A percentile compares a stretch with the other conserved stretches of the same genome.
These are phyloP conservation scores for Leptopilina syphax DNA, from an alignment of 2,888 invertebrate species.

Conservation along the genomic window DNA sequence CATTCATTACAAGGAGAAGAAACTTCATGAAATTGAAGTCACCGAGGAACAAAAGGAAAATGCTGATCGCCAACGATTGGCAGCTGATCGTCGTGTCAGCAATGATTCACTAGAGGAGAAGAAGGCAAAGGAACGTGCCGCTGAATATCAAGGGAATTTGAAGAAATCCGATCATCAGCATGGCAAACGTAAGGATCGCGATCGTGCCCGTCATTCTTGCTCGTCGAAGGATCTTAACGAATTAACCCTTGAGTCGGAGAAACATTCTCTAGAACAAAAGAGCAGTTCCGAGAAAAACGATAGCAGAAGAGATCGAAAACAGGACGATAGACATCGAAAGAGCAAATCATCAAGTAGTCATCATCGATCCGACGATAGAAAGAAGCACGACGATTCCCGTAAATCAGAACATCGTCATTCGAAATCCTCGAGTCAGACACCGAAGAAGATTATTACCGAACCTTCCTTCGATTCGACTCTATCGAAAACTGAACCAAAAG, in stretches of 20 bases:
- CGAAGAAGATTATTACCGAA: neutral
- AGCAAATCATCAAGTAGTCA: conserved; percentile 60
- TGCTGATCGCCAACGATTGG: conserved; percentile 70
- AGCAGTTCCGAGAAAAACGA: conserved; percentile 56
- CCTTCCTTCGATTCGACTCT: neutral
- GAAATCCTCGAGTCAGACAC: conserved; percentile 50
- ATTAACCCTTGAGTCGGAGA: conserved; percentile 31
- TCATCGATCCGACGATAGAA: conserved; percentile 46
- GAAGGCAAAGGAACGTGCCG: conserved; percentile 74
- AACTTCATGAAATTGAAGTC: conserved; percentile 54
- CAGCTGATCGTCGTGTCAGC: conserved; percentile 62
- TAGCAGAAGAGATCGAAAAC: conserved; percentile 61
- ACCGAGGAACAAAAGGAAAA: conserved; percentile 74
- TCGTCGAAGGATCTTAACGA: conserved; percentile 37
- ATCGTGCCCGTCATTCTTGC: conserved; percentile 56
- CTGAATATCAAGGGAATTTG: conserved; percentile 74
- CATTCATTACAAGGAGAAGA: conserved; percentile 68
- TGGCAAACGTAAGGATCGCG: conserved; percentile 69
- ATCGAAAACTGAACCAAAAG: conserved; percentile 12
- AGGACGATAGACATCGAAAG: conserved; percentile 67
- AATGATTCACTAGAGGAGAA: conserved; percentile 69
- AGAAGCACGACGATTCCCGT: conserved; percentile 54
- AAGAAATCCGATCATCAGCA: conserved; percentile 74
- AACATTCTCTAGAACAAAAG: conserved; percentile 49
- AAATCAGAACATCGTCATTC: conserved; percentile 59